Percentiles rank a stretch among this genome's conserved stretches.
Evolutionary conservation across 1,140 invertebrate species (phyloP).

Genomic region (Drosophila neocordata): DNA sequence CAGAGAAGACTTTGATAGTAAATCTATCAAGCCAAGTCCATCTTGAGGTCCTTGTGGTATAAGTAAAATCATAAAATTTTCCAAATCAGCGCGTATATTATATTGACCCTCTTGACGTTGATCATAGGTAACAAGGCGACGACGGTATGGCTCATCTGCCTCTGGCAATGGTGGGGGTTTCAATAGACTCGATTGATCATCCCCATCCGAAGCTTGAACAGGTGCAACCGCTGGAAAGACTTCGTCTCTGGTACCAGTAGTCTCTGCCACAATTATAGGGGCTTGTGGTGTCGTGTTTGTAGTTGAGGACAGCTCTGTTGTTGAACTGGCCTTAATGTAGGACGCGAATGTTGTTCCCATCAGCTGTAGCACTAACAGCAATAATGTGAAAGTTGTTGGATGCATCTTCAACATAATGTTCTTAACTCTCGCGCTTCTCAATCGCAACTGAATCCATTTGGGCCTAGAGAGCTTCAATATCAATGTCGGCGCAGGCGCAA

Average conservation of each 20-base stretch:
- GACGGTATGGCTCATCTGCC: constrained; percentile 44
- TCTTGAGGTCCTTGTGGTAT: constrained; percentile 84
- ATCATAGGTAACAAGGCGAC: constrained; percentile 83
- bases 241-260: constrained; percentile 41
- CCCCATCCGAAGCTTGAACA: constrained; percentile 22
- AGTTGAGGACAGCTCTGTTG: not conserved
- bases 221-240: constrained; percentile 59
- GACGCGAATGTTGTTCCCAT: not conserved
- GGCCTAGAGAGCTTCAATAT: constrained; percentile 45
- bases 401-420: constrained; percentile 57
- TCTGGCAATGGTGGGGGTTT: constrained; percentile 33
- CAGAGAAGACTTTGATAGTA: constrained; percentile 78
- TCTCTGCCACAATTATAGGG: constrained; percentile 15
- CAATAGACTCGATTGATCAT: constrained; percentile 29
- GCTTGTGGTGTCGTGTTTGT: constrained; percentile 21
- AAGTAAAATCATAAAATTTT: constrained; percentile 86
- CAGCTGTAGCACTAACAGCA: constrained; percentile 26
- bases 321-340: constrained; percentile 4
- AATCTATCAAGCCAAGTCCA: constrained; percentile 80
- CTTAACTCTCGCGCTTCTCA: constrained; percentile 68
- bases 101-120: constrained; percentile 86
- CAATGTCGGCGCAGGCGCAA: constrained; percentile 65
- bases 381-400: constrained; percentile 52
- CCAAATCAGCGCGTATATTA: constrained; percentile 86
- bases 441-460: constrained; percentile 66